phyloP scores from a whole-genome alignment of 2,888 invertebrate species.

The Pyrgus malvae region DNA sequence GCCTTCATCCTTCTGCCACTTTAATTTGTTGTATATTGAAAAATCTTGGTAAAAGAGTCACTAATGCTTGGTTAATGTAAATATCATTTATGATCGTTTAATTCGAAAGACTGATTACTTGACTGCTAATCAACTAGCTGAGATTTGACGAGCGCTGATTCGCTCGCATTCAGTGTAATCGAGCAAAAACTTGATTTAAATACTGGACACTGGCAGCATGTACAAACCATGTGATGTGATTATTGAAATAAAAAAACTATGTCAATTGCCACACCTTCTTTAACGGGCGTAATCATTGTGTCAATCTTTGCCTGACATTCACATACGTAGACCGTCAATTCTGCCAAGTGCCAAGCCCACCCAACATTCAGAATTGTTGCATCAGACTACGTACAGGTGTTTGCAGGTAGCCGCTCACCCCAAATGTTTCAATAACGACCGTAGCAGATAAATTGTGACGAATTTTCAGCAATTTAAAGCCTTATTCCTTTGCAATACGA shows the following conservation, averaged over 20 bases:
- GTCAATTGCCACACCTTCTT: not conserved
- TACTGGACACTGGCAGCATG: not conserved
- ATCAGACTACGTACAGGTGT: not conserved
- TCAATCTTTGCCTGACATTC: too few relatives aligned
- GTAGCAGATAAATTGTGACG: not conserved
- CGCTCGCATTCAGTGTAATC: too few relatives aligned
- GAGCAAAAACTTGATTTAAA: not conserved
- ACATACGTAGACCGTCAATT: not conserved
- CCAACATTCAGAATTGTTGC: not conserved
- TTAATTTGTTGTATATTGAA: too few relatives aligned
- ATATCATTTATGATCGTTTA: too few relatives aligned
- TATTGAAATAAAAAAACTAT: not conserved
- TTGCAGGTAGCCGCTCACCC: slow-evolving; percentile 2
- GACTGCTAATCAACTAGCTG: too few relatives aligned
- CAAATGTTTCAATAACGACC: not conserved
- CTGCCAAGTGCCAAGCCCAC: not conserved
- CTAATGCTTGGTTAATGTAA: too few relatives aligned
- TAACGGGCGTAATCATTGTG: too few relatives aligned
- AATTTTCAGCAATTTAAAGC: not conserved
- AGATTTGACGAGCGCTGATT: too few relatives aligned
- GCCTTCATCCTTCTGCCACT: too few relatives aligned
- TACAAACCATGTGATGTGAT: not conserved
- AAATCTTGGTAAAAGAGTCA: too few relatives aligned
- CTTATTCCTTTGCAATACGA: not conserved
- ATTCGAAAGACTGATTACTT: too few relatives aligned